phyloP scores from a whole-genome alignment of 2,888 invertebrate species.

The Orthonychiurus folsomi region DNA sequence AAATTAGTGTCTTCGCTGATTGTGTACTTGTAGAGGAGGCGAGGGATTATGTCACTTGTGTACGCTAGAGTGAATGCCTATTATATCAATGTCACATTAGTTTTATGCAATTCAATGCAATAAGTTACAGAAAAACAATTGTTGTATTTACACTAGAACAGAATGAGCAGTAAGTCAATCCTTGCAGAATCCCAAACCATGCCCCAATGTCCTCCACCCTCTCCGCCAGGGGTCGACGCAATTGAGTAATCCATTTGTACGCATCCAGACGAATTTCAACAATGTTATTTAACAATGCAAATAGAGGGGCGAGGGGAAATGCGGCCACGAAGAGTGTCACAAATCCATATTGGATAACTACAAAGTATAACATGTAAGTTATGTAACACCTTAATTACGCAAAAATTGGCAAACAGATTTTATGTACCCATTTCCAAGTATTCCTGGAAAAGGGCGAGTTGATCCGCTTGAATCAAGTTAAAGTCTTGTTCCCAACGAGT shows the following conservation, averaged over 20 bases:
- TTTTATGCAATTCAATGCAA: not conserved
- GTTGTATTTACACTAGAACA: not conserved
- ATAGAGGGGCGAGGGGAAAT: not conserved
- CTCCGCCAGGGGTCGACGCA: slow-evolving; percentile 1
- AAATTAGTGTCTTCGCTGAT: not conserved
- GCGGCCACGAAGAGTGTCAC: slow-evolving; percentile 7
- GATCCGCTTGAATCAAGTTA: not conserved
- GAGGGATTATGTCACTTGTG: slow-evolving; percentile 4
- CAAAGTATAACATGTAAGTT: no score
- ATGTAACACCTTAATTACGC: no score
- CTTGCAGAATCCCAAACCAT: slow-evolving; percentile 2
- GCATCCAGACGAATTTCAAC: slow-evolving; percentile 5
- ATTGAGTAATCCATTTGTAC: slow-evolving; percentile 5
- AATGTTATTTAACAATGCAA: slow-evolving; percentile 4
- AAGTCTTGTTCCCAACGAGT: slow-evolving; percentile 6
- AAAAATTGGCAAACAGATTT: no score
- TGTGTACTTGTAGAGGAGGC: slow-evolving; percentile 2
- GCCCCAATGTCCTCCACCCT: slow-evolving; percentile 8
- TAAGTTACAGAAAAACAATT: not conserved
- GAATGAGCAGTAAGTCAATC: not conserved
- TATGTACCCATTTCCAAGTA: slow-evolving; percentile 8
- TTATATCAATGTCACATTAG: no score
- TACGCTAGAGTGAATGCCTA: slow-evolving; percentile 1
- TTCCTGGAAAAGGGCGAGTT: not conserved
- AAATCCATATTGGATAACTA: slow-evolving; percentile 6